These are phyloP conservation scores for Tor tambroides DNA, from an alignment of 2,113 vertebrate genomes.

Conservation along the genomic window DNA sequence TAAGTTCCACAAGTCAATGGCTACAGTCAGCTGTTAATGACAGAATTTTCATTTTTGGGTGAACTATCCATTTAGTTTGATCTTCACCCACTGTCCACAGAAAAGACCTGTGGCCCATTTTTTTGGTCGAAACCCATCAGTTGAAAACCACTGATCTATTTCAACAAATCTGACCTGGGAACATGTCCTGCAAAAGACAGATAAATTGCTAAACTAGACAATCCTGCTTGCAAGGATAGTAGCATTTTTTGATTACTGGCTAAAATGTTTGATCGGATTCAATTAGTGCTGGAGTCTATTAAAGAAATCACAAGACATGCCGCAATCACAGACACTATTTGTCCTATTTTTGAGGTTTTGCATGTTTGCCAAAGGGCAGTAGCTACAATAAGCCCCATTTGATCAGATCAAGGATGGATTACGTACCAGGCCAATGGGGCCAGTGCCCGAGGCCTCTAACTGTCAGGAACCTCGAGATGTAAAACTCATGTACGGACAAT, in stretches of 20 bases:
- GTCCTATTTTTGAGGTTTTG: conserved; percentile 19
- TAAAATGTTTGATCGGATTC: not conserved
- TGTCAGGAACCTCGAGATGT: not conserved
- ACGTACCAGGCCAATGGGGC: conserved; percentile 6
- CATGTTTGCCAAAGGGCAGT: conserved; percentile 11
- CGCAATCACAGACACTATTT: not conserved
- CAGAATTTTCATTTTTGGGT: no score
- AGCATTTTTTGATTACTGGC: not conserved
- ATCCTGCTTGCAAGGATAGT: not conserved
- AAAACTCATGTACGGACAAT: not conserved
- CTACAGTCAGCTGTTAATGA: no score
- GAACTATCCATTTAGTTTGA: not conserved
- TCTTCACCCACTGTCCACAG: not conserved
- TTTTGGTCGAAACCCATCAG: not conserved
- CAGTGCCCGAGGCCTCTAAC: not conserved
- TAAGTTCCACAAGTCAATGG: no score
- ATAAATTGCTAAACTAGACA: not conserved
- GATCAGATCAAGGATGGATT: conserved; percentile 27
- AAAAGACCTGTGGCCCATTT: not conserved
- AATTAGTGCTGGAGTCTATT: not conserved
- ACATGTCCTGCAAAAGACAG: not conserved
- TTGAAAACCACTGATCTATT: not conserved
- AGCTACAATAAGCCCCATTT: conserved; percentile 4
- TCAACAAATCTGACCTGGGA: not conserved
- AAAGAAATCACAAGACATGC: conserved; percentile 5